Percentiles rank a stretch among this genome's conserved stretches.
Evolutionary conservation across 2,888 invertebrate species (phyloP).

Genomic region (Charanyca ferruginea): DNA sequence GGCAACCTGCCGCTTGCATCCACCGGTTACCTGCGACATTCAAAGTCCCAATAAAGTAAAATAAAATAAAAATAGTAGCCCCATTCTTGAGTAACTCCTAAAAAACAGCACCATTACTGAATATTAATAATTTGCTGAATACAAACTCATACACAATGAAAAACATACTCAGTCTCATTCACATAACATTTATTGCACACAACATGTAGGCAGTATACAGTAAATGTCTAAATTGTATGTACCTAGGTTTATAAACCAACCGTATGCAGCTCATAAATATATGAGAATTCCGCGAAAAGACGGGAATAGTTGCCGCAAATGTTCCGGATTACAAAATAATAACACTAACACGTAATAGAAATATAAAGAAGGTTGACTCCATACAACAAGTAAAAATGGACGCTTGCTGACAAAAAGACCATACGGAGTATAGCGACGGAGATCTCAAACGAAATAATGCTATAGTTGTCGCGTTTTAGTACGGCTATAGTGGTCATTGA

Average conservation of each 20-base stretch:
- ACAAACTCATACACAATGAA: constrained; percentile 6
- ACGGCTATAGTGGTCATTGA: too few species aligned
- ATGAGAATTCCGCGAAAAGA: constrained; percentile 59
- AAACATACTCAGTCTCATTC: background rate
- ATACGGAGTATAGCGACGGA: too few species aligned
- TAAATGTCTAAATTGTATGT: constrained; percentile 43
- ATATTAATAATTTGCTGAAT: too few species aligned
- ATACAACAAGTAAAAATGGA: background rate
- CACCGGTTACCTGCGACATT: too few species aligned
- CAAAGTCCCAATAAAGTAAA: too few species aligned
- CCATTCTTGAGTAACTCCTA: background rate
- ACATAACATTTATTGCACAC: constrained; percentile 1
- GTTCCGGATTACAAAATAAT: constrained; percentile 31
- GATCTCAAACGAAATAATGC: too few species aligned
- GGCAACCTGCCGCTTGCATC: too few species aligned
- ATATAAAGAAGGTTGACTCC: background rate
- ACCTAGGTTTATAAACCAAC: constrained; percentile 36
- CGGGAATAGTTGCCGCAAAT: constrained; percentile 61
- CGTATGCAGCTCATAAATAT: constrained; percentile 63
- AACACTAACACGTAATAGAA: background rate
- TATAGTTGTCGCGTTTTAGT: too few species aligned
- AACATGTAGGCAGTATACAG: constrained; percentile 44
- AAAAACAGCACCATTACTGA: background rate
- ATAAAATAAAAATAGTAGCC: too few species aligned
- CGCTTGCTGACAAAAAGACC: too few species aligned